These are phyloP conservation scores for Xyliphius kryptos DNA, from an alignment of 2,113 vertebrate species.

Conservation along the genomic window DNA sequence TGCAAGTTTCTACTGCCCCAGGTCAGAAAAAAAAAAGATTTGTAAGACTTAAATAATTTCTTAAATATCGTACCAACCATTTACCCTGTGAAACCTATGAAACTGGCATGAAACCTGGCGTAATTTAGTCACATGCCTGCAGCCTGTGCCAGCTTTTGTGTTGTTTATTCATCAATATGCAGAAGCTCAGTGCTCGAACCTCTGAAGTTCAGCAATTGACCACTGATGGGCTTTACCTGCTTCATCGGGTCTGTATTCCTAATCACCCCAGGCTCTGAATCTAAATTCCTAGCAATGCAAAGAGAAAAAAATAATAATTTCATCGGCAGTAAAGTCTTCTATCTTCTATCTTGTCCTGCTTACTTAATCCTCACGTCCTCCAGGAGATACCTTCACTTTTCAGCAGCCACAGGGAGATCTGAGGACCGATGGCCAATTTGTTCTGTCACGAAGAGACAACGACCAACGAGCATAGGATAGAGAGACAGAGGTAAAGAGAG, in stretches of 20 bases:
- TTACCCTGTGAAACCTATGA: too few species aligned
- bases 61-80: too few species aligned
- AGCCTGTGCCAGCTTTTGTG: too few species aligned
- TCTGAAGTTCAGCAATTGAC: too few species aligned
- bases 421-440: conserved; percentile 67
- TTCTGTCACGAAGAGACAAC: conserved; percentile 69
- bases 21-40: neutral
- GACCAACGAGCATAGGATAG: too few species aligned
- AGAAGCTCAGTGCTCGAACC: too few species aligned
- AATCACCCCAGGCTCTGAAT: too few species aligned
- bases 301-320: conserved; percentile 35
- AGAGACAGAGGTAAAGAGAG: conserved; percentile 12
- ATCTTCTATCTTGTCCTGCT: conserved; percentile 32
- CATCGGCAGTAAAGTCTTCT: conserved; percentile 6
- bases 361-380: conserved; percentile 13
- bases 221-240: too few species aligned
- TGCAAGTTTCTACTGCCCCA: neutral
- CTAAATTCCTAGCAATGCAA: conserved; percentile 51
- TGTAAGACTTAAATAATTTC: conserved; percentile 2
- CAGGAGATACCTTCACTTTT: conserved; percentile 45
- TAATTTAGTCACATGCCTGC: too few species aligned
- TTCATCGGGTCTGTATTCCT: too few species aligned
- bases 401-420: conserved; percentile 61
- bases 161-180: too few species aligned
- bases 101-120: too few species aligned